Evolutionary conservation across 1,140 invertebrate species (phyloP).

Genomic region (Holotrichia oblita): DNA sequence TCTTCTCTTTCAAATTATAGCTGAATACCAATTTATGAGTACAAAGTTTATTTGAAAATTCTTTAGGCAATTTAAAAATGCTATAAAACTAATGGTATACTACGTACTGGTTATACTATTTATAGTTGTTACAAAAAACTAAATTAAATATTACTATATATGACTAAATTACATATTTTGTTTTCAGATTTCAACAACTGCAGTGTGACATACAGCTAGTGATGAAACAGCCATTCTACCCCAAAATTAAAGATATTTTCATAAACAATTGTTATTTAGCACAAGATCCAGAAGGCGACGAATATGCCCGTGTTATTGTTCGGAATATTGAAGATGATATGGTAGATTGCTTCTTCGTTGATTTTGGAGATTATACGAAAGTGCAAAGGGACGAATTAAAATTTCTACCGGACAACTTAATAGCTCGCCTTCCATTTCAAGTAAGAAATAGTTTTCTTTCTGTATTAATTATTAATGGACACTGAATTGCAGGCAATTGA

Average conservation of each 20-base stretch:
- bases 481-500: slow-evolving; percentile 47
- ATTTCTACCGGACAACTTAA: slow-evolving; percentile 30
- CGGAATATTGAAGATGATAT: slow-evolving; percentile 17
- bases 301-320: slow-evolving; percentile 32
- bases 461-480: not conserved
- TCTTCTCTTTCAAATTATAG: too few relatives aligned
- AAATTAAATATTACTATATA: too few relatives aligned
- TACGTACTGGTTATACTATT: too few relatives aligned
- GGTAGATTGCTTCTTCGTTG: slow-evolving; percentile 40
- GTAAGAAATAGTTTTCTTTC: slow-evolving; percentile 22
- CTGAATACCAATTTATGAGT: too few relatives aligned
- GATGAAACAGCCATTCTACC: slow-evolving; percentile 27
- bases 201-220: slow-evolving; percentile 50
- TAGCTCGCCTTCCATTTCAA: slow-evolving; percentile 42
- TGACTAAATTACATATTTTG: not conserved
- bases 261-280: slow-evolving; percentile 40
- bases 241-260: slow-evolving; percentile 10
- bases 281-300: slow-evolving; percentile 38
- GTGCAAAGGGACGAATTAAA: slow-evolving; percentile 24
- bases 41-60: too few relatives aligned
- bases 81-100: too few relatives aligned
- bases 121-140: too few relatives aligned
- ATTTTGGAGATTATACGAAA: slow-evolving; percentile 38
- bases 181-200: slow-evolving; percentile 50
- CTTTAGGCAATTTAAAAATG: too few relatives aligned